phyloP scores from a whole-genome alignment of 2,113 vertebrate species.

The Zootoca vivipara region DNA sequence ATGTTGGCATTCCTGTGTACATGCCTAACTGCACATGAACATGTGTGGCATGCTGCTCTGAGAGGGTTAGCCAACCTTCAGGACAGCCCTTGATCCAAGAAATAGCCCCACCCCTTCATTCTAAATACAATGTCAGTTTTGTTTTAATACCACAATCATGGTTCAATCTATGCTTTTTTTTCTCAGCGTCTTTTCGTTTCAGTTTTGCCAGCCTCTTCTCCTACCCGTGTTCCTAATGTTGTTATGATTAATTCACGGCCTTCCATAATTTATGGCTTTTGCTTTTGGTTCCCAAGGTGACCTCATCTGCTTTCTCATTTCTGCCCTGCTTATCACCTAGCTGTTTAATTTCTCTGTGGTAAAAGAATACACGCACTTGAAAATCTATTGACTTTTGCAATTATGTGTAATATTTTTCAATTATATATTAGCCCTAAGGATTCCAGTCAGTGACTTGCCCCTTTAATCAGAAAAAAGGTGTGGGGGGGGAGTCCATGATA shows the following conservation, averaged over 20 bases:
- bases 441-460: constrained; percentile 2
- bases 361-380: neutral
- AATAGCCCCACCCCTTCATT: neutral
- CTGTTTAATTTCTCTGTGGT: neutral
- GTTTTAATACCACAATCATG: neutral
- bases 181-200: neutral
- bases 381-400: neutral
- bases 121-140: neutral
- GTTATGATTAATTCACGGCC: neutral
- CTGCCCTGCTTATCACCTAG: neutral
- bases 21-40: no score
- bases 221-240: constrained; percentile 6
- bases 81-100: no score
- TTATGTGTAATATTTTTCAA: constrained; percentile 30
- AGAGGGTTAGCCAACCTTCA: no score
- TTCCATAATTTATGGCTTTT: neutral
- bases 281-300: neutral
- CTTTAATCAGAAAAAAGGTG: constrained; percentile 5
- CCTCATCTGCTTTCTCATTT: neutral
- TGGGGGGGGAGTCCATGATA: neutral
- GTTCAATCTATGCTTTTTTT: neutral
- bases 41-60: neutral
- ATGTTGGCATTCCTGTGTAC: neutral
- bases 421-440: neutral
- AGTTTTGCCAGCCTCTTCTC: neutral